Conservation (phyloP, 2,797 vertebrate species). For the Rhynchotus rufescens region DNA sequence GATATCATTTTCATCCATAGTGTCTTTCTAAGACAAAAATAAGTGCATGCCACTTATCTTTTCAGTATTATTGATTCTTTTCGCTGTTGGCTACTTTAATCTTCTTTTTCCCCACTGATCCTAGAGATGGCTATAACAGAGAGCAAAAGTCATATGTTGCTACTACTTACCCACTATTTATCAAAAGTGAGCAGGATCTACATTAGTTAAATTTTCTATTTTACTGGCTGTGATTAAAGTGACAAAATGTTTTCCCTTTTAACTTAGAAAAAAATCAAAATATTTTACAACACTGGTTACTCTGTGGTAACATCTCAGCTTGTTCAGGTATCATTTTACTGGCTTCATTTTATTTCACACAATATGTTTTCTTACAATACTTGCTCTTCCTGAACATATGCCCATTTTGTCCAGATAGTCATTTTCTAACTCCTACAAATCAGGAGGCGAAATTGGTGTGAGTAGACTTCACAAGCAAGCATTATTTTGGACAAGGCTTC, state of each 20-base stretch:
- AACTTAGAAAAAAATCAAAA: neutral
- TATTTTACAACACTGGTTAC: neutral
- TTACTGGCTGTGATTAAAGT: fast-evolving
- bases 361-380: neutral
- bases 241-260: neutral
- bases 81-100: neutral
- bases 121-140: fast-evolving
- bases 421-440: neutral
- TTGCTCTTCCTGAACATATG: neutral
- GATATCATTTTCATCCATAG: neutral
- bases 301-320: neutral
- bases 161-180: neutral
- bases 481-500: neutral
- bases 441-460: neutral
- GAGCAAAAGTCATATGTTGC: neutral
- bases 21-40: conserved; percentile 17
- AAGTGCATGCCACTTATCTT: neutral
- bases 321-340: neutral
- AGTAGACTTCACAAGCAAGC: neutral
- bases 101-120: neutral
- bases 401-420: neutral
- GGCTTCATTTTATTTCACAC: neutral
- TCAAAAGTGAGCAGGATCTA: neutral
- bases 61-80: neutral
- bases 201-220: neutral